These are phyloP conservation scores for Gadus macrocephalus DNA, from an alignment of 2,113 vertebrate genomes.

Conservation along the genomic window DNA sequence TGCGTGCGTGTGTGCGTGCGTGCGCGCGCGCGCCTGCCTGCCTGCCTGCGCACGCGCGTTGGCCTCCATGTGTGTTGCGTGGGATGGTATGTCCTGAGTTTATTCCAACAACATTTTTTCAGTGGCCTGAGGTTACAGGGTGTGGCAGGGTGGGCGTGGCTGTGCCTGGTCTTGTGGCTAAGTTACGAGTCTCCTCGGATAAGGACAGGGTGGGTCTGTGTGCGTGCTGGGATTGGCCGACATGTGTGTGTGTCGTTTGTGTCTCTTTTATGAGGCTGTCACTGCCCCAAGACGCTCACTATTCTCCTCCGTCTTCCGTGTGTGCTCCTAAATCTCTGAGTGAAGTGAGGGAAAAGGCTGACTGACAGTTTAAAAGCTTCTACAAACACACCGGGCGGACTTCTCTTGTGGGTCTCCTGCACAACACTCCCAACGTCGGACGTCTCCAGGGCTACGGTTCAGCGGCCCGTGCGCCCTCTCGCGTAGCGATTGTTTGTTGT, in stretches of 20 bases:
- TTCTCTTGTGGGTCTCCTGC: no score
- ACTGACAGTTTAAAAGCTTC: not conserved
- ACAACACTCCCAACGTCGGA: no score
- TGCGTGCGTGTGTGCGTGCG: no score
- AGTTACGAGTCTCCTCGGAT: conserved; percentile 14
- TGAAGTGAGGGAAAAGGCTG: not conserved
- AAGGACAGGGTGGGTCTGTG: not conserved
- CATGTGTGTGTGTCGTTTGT: conserved; percentile 9
- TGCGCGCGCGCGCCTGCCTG: no score
- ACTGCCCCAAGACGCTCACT: conserved; percentile 12
- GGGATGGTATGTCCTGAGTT: no score
- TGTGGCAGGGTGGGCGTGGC: conserved; percentile 2
- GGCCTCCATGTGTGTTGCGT: no score
- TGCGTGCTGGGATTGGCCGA: not conserved
- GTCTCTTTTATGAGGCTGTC: conserved; percentile 21
- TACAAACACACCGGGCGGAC: not conserved
- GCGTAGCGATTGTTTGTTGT: no score
- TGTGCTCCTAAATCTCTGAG: not conserved
- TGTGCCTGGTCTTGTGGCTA: conserved; percentile 10
- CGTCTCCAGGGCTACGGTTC: no score
- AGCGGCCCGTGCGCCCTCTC: no score
- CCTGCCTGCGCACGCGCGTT: no score
- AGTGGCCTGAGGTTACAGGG: conserved; percentile 14
- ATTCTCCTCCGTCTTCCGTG: not conserved
- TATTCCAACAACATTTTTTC: no score